phyloP scores from a whole-genome alignment of 2,888 invertebrate genomes.

The Priapulus caudatus region DNA sequence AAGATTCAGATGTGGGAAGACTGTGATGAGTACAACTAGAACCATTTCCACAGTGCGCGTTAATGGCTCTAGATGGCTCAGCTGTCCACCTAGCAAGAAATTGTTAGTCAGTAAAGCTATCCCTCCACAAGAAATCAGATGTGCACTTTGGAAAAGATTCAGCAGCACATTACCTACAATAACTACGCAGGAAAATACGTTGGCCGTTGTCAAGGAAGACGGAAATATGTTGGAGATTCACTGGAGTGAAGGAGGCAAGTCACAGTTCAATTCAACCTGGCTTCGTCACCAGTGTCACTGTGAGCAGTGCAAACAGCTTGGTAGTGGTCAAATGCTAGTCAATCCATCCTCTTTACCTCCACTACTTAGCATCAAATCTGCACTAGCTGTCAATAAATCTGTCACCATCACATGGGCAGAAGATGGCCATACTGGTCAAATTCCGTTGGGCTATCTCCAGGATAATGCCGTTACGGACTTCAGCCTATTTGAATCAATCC shows the following conservation, averaged over 20 bases:
- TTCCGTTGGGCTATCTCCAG: not conserved
- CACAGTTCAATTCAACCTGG: not conserved
- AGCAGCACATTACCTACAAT: no score
- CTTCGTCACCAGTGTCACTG: not conserved
- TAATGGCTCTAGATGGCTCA: no score
- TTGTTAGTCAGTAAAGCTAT: no score
- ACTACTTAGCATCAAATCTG: not conserved
- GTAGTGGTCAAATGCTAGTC: constrained; percentile 1
- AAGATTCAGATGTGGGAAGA: no score
- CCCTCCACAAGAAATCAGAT: no score
- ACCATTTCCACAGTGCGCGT: no score
- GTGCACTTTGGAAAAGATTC: no score
- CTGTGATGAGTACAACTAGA: no score
- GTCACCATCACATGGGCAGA: not conserved
- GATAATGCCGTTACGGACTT: not conserved
- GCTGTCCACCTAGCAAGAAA: no score
- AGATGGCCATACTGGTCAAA: not conserved
- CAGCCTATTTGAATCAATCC: not conserved
- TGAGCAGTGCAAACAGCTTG: constrained; percentile 1
- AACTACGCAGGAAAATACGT: no score
- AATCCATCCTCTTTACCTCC: not conserved
- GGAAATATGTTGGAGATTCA: not conserved
- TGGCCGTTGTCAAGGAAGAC: no score
- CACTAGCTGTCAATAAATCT: not conserved
- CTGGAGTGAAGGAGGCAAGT: not conserved